A percentile compares a stretch with the other conserved stretches of the same genome.
These are phyloP conservation scores for Ischnus inquisitorius DNA, from an alignment of 2,888 invertebrate genomes.

Conservation along the genomic window DNA sequence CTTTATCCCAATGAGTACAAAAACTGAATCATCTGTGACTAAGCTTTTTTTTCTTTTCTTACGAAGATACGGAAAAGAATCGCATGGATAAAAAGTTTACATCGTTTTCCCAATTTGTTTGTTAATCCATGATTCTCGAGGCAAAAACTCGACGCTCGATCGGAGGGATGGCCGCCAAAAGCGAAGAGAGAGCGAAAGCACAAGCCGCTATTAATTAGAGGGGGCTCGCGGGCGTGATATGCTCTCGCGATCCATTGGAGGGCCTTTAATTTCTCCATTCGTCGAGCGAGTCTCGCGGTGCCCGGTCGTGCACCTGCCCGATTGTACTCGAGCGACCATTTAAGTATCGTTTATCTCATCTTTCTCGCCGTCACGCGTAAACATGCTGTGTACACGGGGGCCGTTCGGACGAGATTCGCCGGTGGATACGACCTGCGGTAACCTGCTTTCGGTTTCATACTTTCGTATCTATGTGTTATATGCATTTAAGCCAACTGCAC, in stretches of 20 bases:
- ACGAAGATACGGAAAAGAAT: too few relatives aligned
- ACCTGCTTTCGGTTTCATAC: background rate
- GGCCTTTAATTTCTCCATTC: constrained; percentile 69
- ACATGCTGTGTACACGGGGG: constrained; percentile 3
- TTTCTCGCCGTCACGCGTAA: constrained; percentile 48
- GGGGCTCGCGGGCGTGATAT: constrained; percentile 59
- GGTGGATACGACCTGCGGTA: background rate
- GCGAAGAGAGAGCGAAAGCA: constrained; percentile 11
- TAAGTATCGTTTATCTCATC: constrained; percentile 41
- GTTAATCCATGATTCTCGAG: background rate
- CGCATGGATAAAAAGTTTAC: background rate
- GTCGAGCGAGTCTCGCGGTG: constrained; percentile 56
- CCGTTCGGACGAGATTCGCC: constrained; percentile 5
- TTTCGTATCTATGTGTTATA: background rate
- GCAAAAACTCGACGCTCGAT: background rate
- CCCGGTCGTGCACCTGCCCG: constrained; percentile 62
- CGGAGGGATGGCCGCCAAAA: background rate
- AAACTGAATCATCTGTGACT: background rate
- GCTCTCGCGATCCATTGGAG: constrained; percentile 59
- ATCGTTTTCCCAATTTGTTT: background rate
- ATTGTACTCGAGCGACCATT: constrained; percentile 56
- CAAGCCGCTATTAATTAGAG: constrained; percentile 50
- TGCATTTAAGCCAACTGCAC: background rate
- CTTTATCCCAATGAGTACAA: too few relatives aligned
- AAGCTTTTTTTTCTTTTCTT: background rate